phyloP scores from a whole-genome alignment of 2,888 invertebrate genomes.

The Yponomeuta malinellus region DNA sequence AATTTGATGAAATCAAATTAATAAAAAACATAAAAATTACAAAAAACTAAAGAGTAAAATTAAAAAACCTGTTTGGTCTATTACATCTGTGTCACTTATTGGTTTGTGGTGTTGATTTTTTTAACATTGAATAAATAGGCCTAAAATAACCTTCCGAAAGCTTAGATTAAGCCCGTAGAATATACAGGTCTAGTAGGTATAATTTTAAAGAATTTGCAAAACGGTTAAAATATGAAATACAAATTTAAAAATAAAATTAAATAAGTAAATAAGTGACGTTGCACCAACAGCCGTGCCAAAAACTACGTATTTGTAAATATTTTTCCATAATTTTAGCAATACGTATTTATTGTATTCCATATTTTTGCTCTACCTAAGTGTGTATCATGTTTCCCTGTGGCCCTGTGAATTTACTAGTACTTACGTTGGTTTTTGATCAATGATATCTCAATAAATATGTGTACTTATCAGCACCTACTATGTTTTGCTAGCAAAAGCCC shows the following conservation, averaged over 20 bases:
- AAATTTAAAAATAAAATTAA: conserved; percentile 5
- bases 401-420: conserved; percentile 17
- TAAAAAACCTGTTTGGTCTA: no score
- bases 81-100: background rate
- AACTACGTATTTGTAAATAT: conserved; percentile 54
- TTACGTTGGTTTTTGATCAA: background rate
- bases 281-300: conserved; percentile 70
- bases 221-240: background rate
- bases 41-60: no score
- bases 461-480: background rate
- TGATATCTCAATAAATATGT: background rate
- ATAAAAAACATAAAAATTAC: no score
- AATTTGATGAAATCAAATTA: no score
- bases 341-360: conserved; percentile 33
- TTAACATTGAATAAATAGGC: conserved; percentile 44
- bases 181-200: conserved; percentile 53
- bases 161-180: conserved; percentile 66
- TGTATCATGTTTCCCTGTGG: conserved; percentile 25
- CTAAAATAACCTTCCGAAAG: conserved; percentile 49
- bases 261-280: conserved; percentile 16
- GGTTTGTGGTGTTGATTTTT: background rate
- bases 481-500: background rate
- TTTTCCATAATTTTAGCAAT: conserved; percentile 44
- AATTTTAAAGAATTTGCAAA: conserved; percentile 35
- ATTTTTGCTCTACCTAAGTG: conserved; percentile 31